Base-by-base conservation (phyloP, 2,113 vertebrate genomes). In the Oryzias woworae region DNA sequence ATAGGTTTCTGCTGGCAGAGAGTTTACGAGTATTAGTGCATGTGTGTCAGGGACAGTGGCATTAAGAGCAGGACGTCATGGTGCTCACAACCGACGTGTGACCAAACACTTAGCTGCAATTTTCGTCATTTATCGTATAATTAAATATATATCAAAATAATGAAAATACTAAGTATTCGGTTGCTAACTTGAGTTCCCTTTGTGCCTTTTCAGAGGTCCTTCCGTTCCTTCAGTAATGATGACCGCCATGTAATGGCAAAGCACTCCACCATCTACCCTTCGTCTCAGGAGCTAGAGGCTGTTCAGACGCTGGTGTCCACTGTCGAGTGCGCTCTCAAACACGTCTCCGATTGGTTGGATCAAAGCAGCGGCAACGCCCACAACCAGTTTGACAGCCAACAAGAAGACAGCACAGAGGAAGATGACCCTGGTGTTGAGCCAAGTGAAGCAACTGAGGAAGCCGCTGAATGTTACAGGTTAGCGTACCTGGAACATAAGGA, bases 231-330 rank as follows among this genome's bases (percentile, higher is more conserved):
- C 80, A 95, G 95, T 72, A 99, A 99, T 12, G 96, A 99, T 89
- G 97, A 99, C 91, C 96, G 96, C 86, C 96, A 99, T 26, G 96
- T 99, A 77, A 99, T 99, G 97, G 95, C 98, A 62, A 99, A 99
- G 69, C 97, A 99, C 91, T 98, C 97, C 85, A 94, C 95, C 80
- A 97, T 99, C 81, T 99, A 99, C 86, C 97, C 97, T 20, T 98
- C 97, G 82, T 96, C 96, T 5, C 94, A 96, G 67, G 95, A 96
- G 82, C 93, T 99, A 63, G 96, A 98, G 87, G 96, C 96, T 42
- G 96, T 99, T 53, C 97, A 99, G 92, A 96, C 95, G 77, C 95
- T 98, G 88, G 96, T 99, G 26, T 99, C 96, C 77, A 98, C 95
- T 1, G 95, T 98, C 26, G 97, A 98, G 85, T 93, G 96, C 62